These are phyloP conservation scores for Platysteira castanea DNA, from an alignment of 2,113 vertebrate genomes.

Conservation along the genomic window DNA sequence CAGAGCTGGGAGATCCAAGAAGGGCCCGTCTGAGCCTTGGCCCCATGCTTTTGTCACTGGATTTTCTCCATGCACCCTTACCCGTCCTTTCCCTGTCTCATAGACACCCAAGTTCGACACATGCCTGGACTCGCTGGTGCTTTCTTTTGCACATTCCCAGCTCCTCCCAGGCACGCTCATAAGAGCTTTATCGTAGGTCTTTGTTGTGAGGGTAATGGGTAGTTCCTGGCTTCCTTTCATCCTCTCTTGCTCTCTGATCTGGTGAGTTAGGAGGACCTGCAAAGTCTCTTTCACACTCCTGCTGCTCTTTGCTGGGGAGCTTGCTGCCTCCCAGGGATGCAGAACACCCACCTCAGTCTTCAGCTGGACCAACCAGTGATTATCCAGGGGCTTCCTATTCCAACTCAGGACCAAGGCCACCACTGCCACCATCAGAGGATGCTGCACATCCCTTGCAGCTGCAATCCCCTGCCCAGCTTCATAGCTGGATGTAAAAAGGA, in stretches of 20 bases:
- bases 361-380: not conserved
- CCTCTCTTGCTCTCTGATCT: slow-evolving; percentile 43
- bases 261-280: not conserved
- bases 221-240: slow-evolving; percentile 65
- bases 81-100: not conserved
- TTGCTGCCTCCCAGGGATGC: not conserved
- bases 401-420: not conserved
- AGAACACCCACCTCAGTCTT: not conserved
- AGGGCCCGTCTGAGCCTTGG: not conserved
- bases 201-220: slow-evolving; percentile 66
- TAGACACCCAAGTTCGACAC: slow-evolving; percentile 11
- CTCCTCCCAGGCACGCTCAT: slow-evolving; percentile 58
- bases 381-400: not conserved
- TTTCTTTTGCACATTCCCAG: slow-evolving; percentile 50
- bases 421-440: not conserved
- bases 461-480: not conserved
- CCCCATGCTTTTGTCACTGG: not conserved
- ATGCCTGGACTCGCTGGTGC: slow-evolving; percentile 15
- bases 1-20: not conserved
- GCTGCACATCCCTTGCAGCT: not conserved
- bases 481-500: not conserved
- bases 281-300: not conserved
- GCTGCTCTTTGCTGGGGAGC: not conserved
- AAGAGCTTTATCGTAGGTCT: slow-evolving; percentile 61
- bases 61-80: not conserved